A percentile compares a stretch with the other conserved stretches of the same genome.
These are phyloP conservation scores for Anthophora plumipes DNA, from an alignment of 2,888 invertebrate species.

Conservation along the genomic window DNA sequence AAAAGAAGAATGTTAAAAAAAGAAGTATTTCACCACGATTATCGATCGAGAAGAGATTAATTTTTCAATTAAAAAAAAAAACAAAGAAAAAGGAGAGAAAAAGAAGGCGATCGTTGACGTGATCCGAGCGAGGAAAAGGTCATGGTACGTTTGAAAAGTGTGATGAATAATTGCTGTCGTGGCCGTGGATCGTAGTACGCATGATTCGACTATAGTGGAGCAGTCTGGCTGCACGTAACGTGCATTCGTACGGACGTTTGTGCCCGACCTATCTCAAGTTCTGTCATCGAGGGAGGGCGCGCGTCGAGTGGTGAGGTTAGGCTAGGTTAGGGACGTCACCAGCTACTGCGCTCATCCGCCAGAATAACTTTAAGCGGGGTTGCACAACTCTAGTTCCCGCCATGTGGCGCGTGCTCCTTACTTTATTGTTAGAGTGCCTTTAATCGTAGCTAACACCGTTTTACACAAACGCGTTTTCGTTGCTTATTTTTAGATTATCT, in stretches of 20 bases:
- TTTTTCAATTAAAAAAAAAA: not conserved
- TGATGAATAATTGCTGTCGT: conserved; percentile 62
- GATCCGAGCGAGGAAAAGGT: conserved; percentile 1
- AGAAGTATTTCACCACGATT: not conserved
- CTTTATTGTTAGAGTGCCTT: conserved; percentile 39
- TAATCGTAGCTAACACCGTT: conserved; percentile 20
- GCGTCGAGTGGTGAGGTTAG: conserved; percentile 62
- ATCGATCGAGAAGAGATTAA: not conserved
- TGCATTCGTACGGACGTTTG: conserved; percentile 60
- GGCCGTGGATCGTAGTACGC: conserved; percentile 47
- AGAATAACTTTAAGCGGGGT: conserved; percentile 71
- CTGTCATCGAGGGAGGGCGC: conserved; percentile 77
- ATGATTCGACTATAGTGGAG: conserved; percentile 46
- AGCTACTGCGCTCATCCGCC: conserved; percentile 72
- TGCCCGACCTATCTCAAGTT: conserved; percentile 79
- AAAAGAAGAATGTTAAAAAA: not conserved
- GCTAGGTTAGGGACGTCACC: conserved; percentile 75
- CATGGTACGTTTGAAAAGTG: conserved; percentile 42
- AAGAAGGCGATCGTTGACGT: not conserved
- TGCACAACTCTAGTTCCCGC: conserved; percentile 70
- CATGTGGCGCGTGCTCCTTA: conserved; percentile 53
- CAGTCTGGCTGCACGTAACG: conserved; percentile 47
- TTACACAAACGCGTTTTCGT: conserved; percentile 12
- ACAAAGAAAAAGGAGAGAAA: no score
- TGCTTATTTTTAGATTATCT: conserved; percentile 14